phyloP scores from a whole-genome alignment of 2,888 invertebrate species.

The Cepaea hortensis region DNA sequence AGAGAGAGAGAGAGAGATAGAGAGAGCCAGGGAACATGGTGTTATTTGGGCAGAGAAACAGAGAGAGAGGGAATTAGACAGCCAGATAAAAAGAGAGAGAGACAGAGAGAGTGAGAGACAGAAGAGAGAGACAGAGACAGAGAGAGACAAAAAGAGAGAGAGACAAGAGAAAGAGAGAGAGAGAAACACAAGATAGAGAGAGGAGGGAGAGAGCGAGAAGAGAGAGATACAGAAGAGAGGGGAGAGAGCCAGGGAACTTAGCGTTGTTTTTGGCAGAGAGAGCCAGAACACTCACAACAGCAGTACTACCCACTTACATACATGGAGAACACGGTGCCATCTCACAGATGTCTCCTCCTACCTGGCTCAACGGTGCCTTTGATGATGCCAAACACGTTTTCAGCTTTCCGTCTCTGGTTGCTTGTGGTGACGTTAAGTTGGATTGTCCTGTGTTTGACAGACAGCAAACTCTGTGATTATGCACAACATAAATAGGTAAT shows the following conservation, averaged over 20 bases:
- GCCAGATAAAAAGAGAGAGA: not conserved
- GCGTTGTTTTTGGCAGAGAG: too few relatives aligned
- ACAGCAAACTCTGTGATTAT: not conserved
- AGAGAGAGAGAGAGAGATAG: not conserved
- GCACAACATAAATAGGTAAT: not conserved
- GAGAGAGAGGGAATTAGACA: not conserved
- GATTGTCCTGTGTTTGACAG: slow-evolving; percentile 54
- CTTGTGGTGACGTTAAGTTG: slow-evolving; percentile 64
- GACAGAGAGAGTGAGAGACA: not conserved
- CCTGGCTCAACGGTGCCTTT: slow-evolving; percentile 73
- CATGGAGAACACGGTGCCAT: not conserved
- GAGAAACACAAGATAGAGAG: too few relatives aligned
- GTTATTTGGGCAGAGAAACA: not conserved
- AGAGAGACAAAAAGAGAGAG: not conserved
- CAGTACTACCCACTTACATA: not conserved
- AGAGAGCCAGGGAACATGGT: not conserved
- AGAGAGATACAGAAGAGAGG: too few relatives aligned
- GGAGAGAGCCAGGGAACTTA: too few relatives aligned
- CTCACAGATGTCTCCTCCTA: slow-evolving; percentile 44
- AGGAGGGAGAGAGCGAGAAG: not conserved
- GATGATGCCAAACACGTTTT: slow-evolving; percentile 73
- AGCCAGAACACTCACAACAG: not conserved
- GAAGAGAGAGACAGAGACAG: not conserved
- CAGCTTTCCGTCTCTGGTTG: slow-evolving; percentile 61
- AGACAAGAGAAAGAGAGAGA: not conserved